phyloP scores from a whole-genome alignment of 2,797 vertebrate species.

The Aphelocoma californica region DNA sequence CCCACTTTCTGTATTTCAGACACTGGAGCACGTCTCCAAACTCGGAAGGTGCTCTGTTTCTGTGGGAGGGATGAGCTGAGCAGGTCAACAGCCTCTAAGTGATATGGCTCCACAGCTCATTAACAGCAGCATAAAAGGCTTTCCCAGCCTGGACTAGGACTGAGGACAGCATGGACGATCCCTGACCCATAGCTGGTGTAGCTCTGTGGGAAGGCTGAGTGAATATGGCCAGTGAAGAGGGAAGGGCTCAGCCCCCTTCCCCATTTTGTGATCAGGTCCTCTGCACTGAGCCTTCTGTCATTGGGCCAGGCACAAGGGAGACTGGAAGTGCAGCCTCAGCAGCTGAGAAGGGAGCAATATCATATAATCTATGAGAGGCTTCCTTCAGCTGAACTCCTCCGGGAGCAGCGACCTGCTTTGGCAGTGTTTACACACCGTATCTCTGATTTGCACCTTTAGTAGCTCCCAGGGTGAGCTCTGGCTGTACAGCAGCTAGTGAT shows the following conservation, averaged over 20 bases:
- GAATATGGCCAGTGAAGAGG: not conserved
- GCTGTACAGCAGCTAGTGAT: constrained; percentile 37
- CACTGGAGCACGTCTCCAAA: not conserved
- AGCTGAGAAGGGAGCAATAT: constrained; percentile 21
- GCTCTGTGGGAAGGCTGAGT: not conserved
- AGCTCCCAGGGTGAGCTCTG: constrained; percentile 55
- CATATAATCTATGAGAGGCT: constrained; percentile 53
- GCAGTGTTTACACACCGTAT: constrained; percentile 53
- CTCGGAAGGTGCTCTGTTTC: not conserved
- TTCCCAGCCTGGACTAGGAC: not conserved
- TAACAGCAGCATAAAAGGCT: not conserved
- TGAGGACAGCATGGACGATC: not conserved
- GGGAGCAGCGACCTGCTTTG: constrained; percentile 51
- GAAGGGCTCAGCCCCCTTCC: not conserved
- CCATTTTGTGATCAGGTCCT: not conserved
- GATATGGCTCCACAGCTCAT: not conserved
- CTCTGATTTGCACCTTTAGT: constrained; percentile 62
- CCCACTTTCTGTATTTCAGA: not conserved
- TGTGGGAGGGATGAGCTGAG: not conserved
- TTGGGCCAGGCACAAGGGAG: not conserved
- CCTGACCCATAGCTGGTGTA: not conserved
- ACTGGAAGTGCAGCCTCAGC: constrained; percentile 40
- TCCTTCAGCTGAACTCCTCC: not conserved
- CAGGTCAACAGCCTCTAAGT: not conserved
- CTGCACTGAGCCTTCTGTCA: not conserved